Conservation (phyloP, 1,140 invertebrate genomes). For the Centruroides vittatus region DNA sequence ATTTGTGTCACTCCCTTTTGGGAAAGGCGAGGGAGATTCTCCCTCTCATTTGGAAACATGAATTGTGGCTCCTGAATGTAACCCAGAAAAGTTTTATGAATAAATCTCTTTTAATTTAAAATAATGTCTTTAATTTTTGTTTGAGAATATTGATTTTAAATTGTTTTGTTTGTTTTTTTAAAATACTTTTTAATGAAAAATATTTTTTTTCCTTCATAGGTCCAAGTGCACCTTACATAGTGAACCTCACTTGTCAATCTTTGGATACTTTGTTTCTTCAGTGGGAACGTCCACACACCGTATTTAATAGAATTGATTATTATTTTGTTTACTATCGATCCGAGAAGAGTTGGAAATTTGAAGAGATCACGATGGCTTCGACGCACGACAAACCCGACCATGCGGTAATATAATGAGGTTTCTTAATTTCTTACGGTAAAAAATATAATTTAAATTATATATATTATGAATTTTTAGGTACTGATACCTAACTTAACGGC, state of each 20-base stretch:
- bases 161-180: no score
- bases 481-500: constrained; percentile 54
- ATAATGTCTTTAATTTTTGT: no score
- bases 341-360: constrained; percentile 39
- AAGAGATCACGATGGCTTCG: constrained; percentile 45
- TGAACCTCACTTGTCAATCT: constrained; percentile 68
- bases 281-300: constrained; percentile 57
- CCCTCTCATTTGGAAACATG: no score
- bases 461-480: constrained; percentile 34
- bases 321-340: constrained; percentile 55
- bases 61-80: no score
- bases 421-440: neutral
- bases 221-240: constrained; percentile 57
- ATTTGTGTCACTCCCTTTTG: no score
- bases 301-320: constrained; percentile 51
- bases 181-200: neutral
- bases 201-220: constrained; percentile 1
- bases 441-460: neutral
- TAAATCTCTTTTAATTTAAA: no score
- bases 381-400: constrained; percentile 15
- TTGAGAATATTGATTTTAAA: no score
- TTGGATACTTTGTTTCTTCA: constrained; percentile 57
- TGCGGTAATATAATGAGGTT: constrained; percentile 11
- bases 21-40: no score
- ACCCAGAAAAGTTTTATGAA: no score